Percentiles rank a stretch among this genome's conserved stretches.
Conservation (phyloP, 2,888 invertebrate species). For the Trichogramma dendrolimi region DNA sequence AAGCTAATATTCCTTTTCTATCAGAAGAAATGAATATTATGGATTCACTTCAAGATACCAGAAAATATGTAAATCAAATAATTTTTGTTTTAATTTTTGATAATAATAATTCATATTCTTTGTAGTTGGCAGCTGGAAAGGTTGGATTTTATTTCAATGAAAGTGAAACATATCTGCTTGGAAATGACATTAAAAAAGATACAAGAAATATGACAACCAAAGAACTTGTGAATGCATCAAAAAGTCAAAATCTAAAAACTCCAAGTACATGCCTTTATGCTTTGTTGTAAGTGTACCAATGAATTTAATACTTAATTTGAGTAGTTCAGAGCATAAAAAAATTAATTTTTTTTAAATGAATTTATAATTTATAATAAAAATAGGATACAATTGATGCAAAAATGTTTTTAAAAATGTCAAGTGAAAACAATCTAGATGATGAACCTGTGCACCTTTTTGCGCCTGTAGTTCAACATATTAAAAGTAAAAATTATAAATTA, state of each 20-base stretch:
- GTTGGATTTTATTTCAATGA: constrained; percentile 68
- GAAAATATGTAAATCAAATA: constrained; percentile 59
- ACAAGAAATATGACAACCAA: constrained; percentile 35
- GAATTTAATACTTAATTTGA: too few species aligned
- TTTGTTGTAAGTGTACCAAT: too few species aligned
- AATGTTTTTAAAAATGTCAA: constrained; percentile 62
- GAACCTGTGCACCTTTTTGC: constrained; percentile 48
- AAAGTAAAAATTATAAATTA: constrained; percentile 55
- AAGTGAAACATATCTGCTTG: constrained; percentile 64
- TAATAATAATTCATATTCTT: constrained; percentile 14
- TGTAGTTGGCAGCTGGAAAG: constrained; percentile 66
- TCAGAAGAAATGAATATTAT: constrained; percentile 60
- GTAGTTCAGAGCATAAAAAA: neutral
- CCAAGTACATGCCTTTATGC: too few species aligned
- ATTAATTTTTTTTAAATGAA: neutral
- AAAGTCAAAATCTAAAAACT: neutral
- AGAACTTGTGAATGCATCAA: constrained; percentile 12
- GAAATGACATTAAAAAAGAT: constrained; percentile 56
- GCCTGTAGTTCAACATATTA: constrained; percentile 61
- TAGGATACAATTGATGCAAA: constrained; percentile 61
- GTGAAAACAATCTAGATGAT: constrained; percentile 56
- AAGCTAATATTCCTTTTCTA: constrained; percentile 63
- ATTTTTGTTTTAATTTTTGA: constrained; percentile 10
- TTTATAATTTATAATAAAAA: constrained; percentile 1
- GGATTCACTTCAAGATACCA: constrained; percentile 59